Evolutionary conservation across 2,888 invertebrate genomes (phyloP), one percentile per base, ranked within the genome.

Genomic region (Cacoxenus indagator): DNA sequence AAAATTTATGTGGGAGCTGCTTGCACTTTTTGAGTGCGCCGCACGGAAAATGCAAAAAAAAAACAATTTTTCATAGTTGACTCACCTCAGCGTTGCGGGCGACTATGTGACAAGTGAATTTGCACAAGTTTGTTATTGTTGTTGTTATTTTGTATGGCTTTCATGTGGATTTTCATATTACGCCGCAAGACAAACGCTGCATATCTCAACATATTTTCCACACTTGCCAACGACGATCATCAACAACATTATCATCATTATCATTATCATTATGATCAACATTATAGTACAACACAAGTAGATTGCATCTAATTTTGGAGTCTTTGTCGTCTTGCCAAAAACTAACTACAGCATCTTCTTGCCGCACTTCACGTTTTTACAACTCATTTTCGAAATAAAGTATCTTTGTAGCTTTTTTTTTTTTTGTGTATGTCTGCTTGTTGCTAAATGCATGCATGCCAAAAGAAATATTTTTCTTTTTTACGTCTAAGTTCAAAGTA

Each of bases 1-100:
- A 45, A 62, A 62, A 62, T 62, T 62, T 62, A 62, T 62, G 61
- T 62, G 61, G 61, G 61, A 62, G 61, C 61, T 62, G 61, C 43
- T 22, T 19, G 61, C 24, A 27, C n/a, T n/a, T n/a, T 17, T 22
- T 26, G 24, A 24, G 43, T 43, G 22, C 29, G 59, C 31, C 26
- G 37, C 17, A 17, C 17, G 59, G 37, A 61, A 62, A 62, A 62
- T 62, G 61, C 61, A n/a, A 45, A 62, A 62, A n/a, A 45, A 62
- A 62, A 62, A 62, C 24, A 43, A 62, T 62, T 62, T 62, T 62
- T 62, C 45, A 62, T 26, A 6, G 45, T 17, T 27, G 48, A 55
- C 37, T 69, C 67, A 48, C 55, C 27, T 54, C 22, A 6, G 17
- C 26, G 51, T 54, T 27, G 48, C 4, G 46, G 31, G 14, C n/a